Percentiles rank a stretch among this genome's conserved stretches.
Conservation (phyloP, 1,140 invertebrate species). For the Notospermus geniculatus region DNA sequence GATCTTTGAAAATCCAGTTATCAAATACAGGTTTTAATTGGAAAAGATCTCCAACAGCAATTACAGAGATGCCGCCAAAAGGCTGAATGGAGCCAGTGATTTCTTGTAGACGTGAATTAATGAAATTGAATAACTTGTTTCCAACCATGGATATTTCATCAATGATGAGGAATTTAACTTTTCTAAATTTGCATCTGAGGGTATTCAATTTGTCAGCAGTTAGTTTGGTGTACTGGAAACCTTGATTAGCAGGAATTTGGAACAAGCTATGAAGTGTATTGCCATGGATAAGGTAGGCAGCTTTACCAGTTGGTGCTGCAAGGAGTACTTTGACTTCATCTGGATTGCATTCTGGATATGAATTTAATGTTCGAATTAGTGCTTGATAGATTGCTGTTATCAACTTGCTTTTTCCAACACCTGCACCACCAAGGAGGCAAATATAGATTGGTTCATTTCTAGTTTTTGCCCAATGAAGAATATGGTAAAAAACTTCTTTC, state of each 20-base stretch:
- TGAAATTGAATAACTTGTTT: conserved; percentile 24
- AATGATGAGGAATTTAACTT: conserved; percentile 24
- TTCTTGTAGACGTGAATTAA: conserved; percentile 26
- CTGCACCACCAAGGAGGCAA: background rate
- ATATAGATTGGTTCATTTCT: background rate
- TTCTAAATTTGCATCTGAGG: conserved; percentile 11
- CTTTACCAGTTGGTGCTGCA: conserved; percentile 27
- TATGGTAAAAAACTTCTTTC: too few species aligned
- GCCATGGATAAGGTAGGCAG: conserved; percentile 25
- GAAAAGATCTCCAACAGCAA: conserved; percentile 29
- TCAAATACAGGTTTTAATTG: conserved; percentile 32
- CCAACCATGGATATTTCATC: conserved; percentile 35
- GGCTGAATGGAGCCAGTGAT: conserved; percentile 10
- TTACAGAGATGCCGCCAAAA: conserved; percentile 28
- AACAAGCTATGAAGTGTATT: conserved; percentile 25
- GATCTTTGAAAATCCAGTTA: conserved; percentile 27
- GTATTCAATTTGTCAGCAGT: conserved; percentile 24
- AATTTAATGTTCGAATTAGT: conserved; percentile 18
- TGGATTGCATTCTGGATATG: conserved; percentile 19
- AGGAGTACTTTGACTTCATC: conserved; percentile 21
- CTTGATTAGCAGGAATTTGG: conserved; percentile 22
- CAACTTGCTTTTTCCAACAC: conserved; percentile 21
- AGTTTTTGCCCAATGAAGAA: conserved; percentile 12
- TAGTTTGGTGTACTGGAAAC: conserved; percentile 21
- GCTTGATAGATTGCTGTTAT: conserved; percentile 22